These are phyloP conservation scores for Xestia ashworthii DNA, from an alignment of 2,888 invertebrate species.

Conservation along the genomic window DNA sequence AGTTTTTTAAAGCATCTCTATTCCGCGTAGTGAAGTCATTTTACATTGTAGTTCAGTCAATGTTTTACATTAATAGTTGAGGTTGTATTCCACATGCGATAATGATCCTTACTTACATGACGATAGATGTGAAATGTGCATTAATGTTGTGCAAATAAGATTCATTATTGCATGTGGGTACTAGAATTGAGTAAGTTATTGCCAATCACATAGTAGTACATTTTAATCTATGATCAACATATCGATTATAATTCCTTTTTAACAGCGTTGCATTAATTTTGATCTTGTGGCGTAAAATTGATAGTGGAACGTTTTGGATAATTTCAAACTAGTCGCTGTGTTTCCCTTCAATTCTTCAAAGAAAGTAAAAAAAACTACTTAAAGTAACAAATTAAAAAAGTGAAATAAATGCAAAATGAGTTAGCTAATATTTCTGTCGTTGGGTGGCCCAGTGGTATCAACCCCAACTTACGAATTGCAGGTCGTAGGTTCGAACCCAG, in stretches of 20 bases:
- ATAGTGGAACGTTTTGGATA: background rate
- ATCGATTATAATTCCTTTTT: constrained; percentile 26
- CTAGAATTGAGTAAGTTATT: constrained; percentile 29
- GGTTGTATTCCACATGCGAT: constrained; percentile 14
- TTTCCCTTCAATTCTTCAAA: background rate
- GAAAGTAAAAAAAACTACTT: too few species aligned
- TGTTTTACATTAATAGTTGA: constrained; percentile 19
- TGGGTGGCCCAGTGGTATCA: background rate
- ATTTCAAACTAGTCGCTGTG: background rate
- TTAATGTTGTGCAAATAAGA: background rate
- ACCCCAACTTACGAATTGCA: too few species aligned
- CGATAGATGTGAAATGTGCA: background rate
- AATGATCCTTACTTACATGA: constrained; percentile 9
- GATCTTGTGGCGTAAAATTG: constrained; percentile 13
- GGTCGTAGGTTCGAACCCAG: too few species aligned
- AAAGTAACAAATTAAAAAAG: background rate
- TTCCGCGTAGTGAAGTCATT: constrained; percentile 24
- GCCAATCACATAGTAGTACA: constrained; percentile 37
- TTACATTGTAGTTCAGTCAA: constrained; percentile 43
- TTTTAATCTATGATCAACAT: constrained; percentile 45
- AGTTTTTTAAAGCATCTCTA: constrained; percentile 38
- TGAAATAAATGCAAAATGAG: background rate
- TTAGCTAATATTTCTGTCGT: background rate
- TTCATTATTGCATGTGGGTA: constrained; percentile 32
- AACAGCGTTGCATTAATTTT: constrained; percentile 7